Conservation (phyloP, 2,888 invertebrate species). For the Eulithis prunata region DNA sequence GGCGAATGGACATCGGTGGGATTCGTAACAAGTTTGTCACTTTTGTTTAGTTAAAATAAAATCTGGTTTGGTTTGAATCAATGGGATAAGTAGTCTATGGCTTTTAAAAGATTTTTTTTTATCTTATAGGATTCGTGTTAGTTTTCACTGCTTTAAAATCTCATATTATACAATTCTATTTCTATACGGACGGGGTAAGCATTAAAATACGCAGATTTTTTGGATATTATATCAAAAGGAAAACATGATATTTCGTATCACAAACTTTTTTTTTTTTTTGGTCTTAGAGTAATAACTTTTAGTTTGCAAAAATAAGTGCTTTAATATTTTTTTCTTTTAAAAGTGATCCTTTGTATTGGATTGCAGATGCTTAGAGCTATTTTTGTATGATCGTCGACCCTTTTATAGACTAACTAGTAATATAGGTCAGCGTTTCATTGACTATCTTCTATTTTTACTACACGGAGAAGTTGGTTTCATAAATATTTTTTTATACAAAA, state of each 20-base stretch:
- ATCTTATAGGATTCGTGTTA: slow-evolving; percentile 10
- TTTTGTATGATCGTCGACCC: slow-evolving; percentile 15
- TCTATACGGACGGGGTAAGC: too few species aligned
- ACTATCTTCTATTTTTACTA: slow-evolving; percentile 6
- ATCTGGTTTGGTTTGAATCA: slow-evolving; percentile 9
- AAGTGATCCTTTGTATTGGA: neutral
- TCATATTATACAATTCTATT: too few species aligned
- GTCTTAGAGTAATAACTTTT: too few species aligned
- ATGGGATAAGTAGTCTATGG: neutral
- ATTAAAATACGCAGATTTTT: too few species aligned
- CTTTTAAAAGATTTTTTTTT: neutral
- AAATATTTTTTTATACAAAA: too few species aligned
- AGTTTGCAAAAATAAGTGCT: too few species aligned
- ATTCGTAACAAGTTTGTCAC: slow-evolving; percentile 20
- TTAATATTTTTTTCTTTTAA: too few species aligned
- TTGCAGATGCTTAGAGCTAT: slow-evolving; percentile 8
- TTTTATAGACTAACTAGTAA: slow-evolving; percentile 11
- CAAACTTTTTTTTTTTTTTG: too few species aligned
- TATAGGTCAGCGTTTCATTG: slow-evolving; percentile 21
- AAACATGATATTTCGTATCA: too few species aligned
- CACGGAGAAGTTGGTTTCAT: slow-evolving; percentile 2
- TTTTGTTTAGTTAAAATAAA: slow-evolving; percentile 12
- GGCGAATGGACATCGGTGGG: slow-evolving; percentile 24
- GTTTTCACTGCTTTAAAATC: neutral
- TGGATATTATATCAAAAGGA: too few species aligned